phyloP scores from a whole-genome alignment of 2,888 invertebrate genomes.

The Rapana venosa region DNA sequence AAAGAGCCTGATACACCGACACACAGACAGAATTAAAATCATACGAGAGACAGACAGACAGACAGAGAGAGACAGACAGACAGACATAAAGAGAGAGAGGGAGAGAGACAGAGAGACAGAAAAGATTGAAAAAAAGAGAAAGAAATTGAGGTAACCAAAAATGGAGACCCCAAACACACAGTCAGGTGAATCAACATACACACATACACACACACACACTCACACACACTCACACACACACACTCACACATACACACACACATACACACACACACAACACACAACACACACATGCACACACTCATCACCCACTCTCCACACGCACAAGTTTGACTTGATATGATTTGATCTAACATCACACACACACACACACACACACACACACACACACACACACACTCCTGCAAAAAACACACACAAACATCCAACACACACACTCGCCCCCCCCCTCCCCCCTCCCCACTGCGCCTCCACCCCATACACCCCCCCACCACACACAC shows the following conservation, averaged over 20 bases:
- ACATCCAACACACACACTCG: too few species aligned
- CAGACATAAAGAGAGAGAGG: neutral
- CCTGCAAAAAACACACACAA: too few species aligned
- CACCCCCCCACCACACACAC: neutral
- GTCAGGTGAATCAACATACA: neutral
- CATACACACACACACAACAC: neutral
- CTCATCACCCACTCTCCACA: neutral
- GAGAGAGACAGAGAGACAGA: neutral
- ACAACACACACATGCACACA: neutral
- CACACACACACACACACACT: neutral
- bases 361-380: conserved; percentile 18
- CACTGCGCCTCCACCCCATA: neutral
- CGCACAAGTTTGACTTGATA: too few species aligned
- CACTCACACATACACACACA: neutral
- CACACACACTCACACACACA: neutral
- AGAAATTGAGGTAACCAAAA: neutral
- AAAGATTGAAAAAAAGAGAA: neutral
- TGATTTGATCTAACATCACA: too few species aligned
- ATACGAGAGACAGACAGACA: neutral
- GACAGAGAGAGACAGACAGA: neutral
- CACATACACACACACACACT: neutral
- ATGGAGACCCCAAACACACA: neutral
- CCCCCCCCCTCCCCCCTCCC: too few species aligned
- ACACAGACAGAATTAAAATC: too few species aligned
- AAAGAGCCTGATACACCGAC: too few species aligned